A percentile compares a stretch with the other conserved stretches of the same genome.
Evolutionary conservation across 1,140 invertebrate species (phyloP).

Genomic region (Pogonognathellus flavescens): DNA sequence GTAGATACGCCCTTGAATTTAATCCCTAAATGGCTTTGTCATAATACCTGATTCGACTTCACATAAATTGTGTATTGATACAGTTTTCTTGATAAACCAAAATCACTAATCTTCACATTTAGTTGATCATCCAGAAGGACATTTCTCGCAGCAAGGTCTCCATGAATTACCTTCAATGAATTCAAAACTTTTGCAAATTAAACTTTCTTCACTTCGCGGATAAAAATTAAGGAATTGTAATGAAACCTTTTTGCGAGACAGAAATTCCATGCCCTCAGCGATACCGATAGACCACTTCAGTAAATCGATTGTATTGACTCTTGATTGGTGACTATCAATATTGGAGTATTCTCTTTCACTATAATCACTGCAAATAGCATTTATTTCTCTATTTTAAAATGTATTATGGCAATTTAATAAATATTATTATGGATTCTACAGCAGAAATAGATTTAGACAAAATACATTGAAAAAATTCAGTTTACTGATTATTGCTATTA

Average conservation of each 20-base stretch:
- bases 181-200: not conserved
- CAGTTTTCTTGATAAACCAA: not conserved
- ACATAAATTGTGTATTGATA: constrained; percentile 32
- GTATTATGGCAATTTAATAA: no score
- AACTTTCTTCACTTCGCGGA: no score
- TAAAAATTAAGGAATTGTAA: no score
- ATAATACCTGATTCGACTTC: not conserved
- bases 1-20: no score
- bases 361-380: not conserved
- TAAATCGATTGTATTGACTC: not conserved
- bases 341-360: no score
- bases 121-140: not conserved
- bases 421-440: no score
- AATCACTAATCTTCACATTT: not conserved
- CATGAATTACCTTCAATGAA: not conserved
- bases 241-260: not conserved
- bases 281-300: not conserved
- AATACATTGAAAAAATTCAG: no score
- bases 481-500: no score
- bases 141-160: constrained; percentile 2
- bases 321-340: not conserved
- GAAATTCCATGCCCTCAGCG: not conserved
- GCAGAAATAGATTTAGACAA: no score
- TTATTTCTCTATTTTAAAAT: no score
- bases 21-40: no score